Conservation (phyloP, 2,113 vertebrate species). For the Coregonus clupeaformis region DNA sequence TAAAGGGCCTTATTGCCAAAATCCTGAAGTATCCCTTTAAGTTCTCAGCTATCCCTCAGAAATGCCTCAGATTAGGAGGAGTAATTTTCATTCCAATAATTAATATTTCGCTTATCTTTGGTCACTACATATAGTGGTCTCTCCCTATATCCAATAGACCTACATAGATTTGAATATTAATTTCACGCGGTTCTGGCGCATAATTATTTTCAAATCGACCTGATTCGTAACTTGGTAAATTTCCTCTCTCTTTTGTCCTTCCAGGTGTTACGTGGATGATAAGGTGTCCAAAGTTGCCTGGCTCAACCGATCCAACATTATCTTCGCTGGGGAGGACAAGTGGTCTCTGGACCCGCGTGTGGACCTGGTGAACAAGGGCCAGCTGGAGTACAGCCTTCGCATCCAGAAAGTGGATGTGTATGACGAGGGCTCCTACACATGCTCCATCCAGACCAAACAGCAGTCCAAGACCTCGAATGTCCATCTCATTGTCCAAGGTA, state of each 20-base stretch:
- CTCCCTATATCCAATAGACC: too few relatives aligned
- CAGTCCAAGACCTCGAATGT: constrained; percentile 95
- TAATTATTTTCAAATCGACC: too few relatives aligned
- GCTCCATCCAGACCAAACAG: constrained; percentile 96
- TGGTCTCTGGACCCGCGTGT: constrained; percentile 98
- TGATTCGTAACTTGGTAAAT: too few relatives aligned
- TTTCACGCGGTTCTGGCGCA: too few relatives aligned
- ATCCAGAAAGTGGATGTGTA: constrained; percentile 98
- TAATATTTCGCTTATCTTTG: too few relatives aligned
- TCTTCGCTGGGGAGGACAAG: constrained; percentile 96
- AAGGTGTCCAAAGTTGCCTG: constrained; percentile 97
- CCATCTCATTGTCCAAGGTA: constrained; percentile 98
- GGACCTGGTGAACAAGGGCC: constrained; percentile 93
- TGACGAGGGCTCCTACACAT: constrained; percentile 95
- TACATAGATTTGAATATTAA: too few relatives aligned
- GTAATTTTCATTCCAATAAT: too few relatives aligned
- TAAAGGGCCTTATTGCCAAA: too few relatives aligned
- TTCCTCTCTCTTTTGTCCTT: neutral
- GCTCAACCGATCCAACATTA: constrained; percentile 99
- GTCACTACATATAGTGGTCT: too few relatives aligned
- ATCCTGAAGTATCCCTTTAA: too few relatives aligned
- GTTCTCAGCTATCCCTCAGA: neutral
- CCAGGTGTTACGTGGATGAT: constrained; percentile 97
- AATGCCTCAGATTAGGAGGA: too few relatives aligned
- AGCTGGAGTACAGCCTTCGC: constrained; percentile 96